Base-by-base conservation (phyloP, 2,888 invertebrate species). In the Heliothis peltigera region DNA sequence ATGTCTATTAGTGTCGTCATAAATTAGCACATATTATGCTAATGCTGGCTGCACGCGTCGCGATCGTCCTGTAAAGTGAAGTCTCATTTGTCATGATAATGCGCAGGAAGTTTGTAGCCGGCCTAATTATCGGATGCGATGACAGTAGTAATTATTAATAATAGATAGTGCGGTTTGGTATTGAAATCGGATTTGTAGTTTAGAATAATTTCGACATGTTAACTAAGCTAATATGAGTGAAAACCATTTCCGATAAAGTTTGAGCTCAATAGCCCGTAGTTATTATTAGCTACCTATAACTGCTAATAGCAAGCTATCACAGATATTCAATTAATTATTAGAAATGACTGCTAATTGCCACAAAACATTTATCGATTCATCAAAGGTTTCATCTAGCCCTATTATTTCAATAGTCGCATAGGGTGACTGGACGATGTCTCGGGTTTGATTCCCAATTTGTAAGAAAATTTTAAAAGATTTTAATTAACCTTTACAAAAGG, bases 31-130 rank as follows among this genome's bases (percentile, higher is more conserved):
- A 80, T 75, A 86, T 88, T 87, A 88, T 88, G 88, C 83, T 84
- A 87, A 89, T 87, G 67, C 64, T 60, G 59, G 79, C 75, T 80
- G 81, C 75, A 73, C 66, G 78, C 81, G 80, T 77, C 70, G 76
- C 82, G 70, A 85, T 81, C 82, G 76, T 81, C 58, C 67, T 75
- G 71, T 47, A 54, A 60, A 73, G 67, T 64, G 80, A 80, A 80
- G 61, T 77, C 86, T 85, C 89, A 86, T 90, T 91, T 91, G 88
- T 91, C 88, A 91, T 90, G 89, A 86, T 91, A 91, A 90, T 91
- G 83, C 76, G 75, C 83, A 85, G 90, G 90, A 91, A 90, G 89
- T 87, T 71, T 71, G 75, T 63, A 61, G 43, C 82, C 79, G 82
- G 83, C 79, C 71, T 77, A 80, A 79, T 80, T 77, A 75, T 75